phyloP scores from a whole-genome alignment of 2,113 vertebrate species.

The Lepisosteus osseus region DNA sequence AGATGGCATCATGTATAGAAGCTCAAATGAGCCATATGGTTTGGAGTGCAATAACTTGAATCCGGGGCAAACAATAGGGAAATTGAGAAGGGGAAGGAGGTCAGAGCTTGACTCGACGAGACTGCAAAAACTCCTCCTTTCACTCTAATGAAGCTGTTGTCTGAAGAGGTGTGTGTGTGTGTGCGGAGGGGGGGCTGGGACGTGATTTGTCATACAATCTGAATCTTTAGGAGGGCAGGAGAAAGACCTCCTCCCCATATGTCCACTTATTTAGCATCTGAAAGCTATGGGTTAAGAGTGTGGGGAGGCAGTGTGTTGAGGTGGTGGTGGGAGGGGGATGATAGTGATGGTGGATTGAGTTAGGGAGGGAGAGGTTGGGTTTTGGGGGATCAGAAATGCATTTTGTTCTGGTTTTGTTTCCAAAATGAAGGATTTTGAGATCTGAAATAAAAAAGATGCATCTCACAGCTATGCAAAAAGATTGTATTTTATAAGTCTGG shows the following conservation, averaged over 20 bases:
- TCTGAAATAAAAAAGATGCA: background rate
- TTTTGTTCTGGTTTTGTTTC: conserved; percentile 2
- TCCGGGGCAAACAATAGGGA: conserved; percentile 59
- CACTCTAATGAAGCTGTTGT: conserved; percentile 76
- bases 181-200: conserved; percentile 39
- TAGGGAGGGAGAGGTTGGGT: conserved; percentile 27
- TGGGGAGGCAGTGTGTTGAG: conserved; percentile 1
- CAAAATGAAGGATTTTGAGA: conserved; percentile 5
- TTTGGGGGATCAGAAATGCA: conserved; percentile 9
- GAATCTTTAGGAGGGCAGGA: conserved; percentile 70
- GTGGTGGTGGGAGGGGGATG: conserved; percentile 23
- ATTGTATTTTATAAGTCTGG: background rate
- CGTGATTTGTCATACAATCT: conserved; percentile 78
- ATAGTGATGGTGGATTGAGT: background rate
- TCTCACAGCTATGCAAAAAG: background rate
- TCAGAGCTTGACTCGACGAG: conserved; percentile 67
- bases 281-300: conserved; percentile 54
- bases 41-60: conserved; percentile 67
- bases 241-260: conserved; percentile 75
- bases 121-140: conserved; percentile 66
- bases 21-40: conserved; percentile 53
- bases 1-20: conserved; percentile 32
- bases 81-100: conserved; percentile 58
- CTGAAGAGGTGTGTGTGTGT: conserved; percentile 38
- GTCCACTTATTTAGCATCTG: conserved; percentile 72